Evolutionary conservation across 2,797 vertebrate genomes (phyloP).

Genomic region (Limnodromus scolopaceus): DNA sequence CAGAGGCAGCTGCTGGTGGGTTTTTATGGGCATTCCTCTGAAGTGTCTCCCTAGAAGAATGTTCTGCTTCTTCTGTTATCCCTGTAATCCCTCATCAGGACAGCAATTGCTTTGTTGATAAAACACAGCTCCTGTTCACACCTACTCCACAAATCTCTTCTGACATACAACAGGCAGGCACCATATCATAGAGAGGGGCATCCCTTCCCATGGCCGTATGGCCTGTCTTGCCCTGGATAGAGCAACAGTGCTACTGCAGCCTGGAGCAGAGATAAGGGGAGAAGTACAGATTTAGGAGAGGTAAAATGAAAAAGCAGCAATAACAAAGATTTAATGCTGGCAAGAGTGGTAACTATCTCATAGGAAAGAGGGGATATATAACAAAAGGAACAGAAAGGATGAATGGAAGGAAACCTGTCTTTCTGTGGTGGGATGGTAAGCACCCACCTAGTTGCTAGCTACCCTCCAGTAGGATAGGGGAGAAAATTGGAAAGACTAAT

Average conservation of each 20-base stretch:
- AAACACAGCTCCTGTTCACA: slow-evolving; percentile 32
- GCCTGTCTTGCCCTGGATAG: neutral
- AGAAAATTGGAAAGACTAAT: neutral
- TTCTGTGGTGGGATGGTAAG: neutral
- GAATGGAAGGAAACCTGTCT: neutral
- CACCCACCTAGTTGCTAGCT: fast-evolving
- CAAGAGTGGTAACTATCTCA: fast-evolving
- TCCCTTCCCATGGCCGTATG: neutral
- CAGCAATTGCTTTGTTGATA: slow-evolving; percentile 3
- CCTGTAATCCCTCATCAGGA: neutral
- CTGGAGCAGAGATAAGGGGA: neutral
- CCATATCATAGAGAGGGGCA: neutral
- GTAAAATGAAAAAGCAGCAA: neutral
- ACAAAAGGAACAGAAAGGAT: neutral
- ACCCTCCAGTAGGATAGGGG: neutral
- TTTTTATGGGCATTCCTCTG: neutral
- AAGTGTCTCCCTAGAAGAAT: neutral
- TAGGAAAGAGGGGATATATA: neutral
- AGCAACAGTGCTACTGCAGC: neutral
- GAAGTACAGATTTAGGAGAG: neutral
- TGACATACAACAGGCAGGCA: neutral
- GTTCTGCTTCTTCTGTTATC: neutral
- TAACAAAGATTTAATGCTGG: neutral
- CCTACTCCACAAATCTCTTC: neutral
- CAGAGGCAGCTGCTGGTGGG: neutral